Evolutionary conservation across 2,797 vertebrate species (phyloP).

Genomic region (Phyllotis vaccarum): DNA sequence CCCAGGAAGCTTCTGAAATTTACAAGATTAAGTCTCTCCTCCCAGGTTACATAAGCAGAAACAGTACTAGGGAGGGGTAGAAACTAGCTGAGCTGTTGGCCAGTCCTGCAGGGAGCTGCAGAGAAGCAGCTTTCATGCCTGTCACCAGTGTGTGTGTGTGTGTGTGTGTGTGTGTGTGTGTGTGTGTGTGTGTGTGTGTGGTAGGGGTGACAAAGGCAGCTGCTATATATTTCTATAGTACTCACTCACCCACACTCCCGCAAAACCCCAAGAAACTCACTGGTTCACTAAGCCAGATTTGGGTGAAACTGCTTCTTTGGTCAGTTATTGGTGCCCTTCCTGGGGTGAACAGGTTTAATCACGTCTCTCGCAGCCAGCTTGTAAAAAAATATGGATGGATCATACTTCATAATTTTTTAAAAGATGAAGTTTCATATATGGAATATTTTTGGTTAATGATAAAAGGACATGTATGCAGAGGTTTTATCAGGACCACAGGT

Average conservation of each 20-base stretch:
- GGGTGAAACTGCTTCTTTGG: not conserved
- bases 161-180: too few relatives aligned
- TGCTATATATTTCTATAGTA: not conserved
- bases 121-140: not conserved
- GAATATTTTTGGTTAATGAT: conserved; percentile 9
- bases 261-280: not conserved
- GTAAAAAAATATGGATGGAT: not conserved
- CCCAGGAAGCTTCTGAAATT: not conserved
- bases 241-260: not conserved
- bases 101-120: not conserved
- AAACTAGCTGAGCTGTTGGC: not conserved
- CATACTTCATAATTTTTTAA: conserved; percentile 39
- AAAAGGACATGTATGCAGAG: not conserved
- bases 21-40: not conserved
- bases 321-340: not conserved
- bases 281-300: not conserved
- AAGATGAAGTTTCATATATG: conserved; percentile 4
- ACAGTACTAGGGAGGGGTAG: accelerated
- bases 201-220: too few relatives aligned
- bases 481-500: too few relatives aligned
- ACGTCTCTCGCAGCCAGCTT: not conserved
- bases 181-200: too few relatives aligned
- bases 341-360: not conserved
- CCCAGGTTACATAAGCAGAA: not conserved
- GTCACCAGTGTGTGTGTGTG: not conserved